These are phyloP conservation scores for Notarius lentiginosus DNA, from an alignment of 2,113 vertebrate genomes.

Conservation along the genomic window DNA sequence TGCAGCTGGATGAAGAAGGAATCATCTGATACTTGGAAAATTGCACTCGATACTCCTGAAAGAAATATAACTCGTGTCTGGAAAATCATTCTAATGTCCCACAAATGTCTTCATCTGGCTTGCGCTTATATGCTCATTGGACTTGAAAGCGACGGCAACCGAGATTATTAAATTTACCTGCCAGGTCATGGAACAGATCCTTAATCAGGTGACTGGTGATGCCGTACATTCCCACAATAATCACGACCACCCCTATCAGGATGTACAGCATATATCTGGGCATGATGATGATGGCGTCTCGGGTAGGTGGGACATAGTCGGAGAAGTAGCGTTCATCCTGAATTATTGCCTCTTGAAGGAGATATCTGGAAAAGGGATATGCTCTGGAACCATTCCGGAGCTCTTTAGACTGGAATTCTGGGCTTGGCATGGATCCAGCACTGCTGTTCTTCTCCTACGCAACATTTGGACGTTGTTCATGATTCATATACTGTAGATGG, in stretches of 20 bases:
- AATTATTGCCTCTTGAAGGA: conserved; percentile 51
- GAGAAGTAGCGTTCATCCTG: conserved; percentile 55
- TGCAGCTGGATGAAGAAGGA: no score
- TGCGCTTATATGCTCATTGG: not conserved
- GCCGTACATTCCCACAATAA: conserved; percentile 72
- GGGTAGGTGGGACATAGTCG: conserved; percentile 71
- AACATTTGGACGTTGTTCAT: not conserved
- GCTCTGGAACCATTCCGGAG: conserved; percentile 12
- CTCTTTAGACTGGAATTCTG: not conserved
- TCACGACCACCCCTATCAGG: conserved; percentile 67
- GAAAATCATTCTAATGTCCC: not conserved
- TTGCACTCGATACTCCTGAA: not conserved
- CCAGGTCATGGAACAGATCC: conserved; percentile 78
- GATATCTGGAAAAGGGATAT: not conserved
- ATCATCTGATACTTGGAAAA: no score
- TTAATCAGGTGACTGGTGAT: conserved; percentile 81
- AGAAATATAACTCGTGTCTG: not conserved
- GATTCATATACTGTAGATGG: not conserved
- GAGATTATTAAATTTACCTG: conserved; percentile 64
- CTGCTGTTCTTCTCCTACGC: not conserved
- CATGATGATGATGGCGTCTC: conserved; percentile 72
- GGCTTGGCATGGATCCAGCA: not conserved
- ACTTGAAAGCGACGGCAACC: not conserved
- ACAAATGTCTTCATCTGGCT: not conserved
- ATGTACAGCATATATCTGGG: conserved; percentile 73